Evolutionary conservation across 2,888 invertebrate genomes (phyloP), one percentile per base, ranked within the genome.

Genomic region (Ochropleura leucogaster): DNA sequence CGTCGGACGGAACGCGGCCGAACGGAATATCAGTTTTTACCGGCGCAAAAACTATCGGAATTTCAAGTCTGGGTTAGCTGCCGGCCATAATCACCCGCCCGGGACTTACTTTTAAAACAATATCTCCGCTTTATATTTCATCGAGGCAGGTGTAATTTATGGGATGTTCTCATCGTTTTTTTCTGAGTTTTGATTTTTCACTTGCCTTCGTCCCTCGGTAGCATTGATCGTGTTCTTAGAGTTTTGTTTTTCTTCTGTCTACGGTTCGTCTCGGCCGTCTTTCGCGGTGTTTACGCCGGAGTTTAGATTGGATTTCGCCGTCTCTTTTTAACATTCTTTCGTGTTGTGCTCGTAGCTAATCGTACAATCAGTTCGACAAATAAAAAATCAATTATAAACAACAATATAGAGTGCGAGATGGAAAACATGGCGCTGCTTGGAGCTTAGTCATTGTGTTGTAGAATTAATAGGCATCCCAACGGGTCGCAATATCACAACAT

Each of bases 11-110:
- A 94, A 93, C 94, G 93, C 93, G 93, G 93, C 90, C 95, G 93
- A 93, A 94, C 93, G 95, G 95, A 95, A 95, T 95, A 95, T 96
- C 94, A 95, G 94, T 95, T 96, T 96, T 96, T 96, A 95, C 93
- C 87, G 93, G 87, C 93, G 96, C 95, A 96, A 96, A 96, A 96
- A 96, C 96, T 96, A 95, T 96, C 87, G 95, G 96, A 94, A 96
- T 96, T 95, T 92, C 92, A 93, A 92, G 94, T 94, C 93, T 93
- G 93, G 93, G 94, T 92, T 93, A 92, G 94, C 92, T 90, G 92
- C 90, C 87, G 91, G 87, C 90, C 90, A 94, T 94, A 95, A 96
- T 96, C 95, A 94, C 92, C 89, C 92, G 92, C 90, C 82, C 88
- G 94, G 91, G 94, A 94, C 93, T 92, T 92, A 93, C 93, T 95